A percentile compares a stretch with the other conserved stretches of the same genome.
These are phyloP conservation scores for Caenorhabditis macrosperma DNA, from an alignment of 2,888 invertebrate genomes.

Conservation along the genomic window DNA sequence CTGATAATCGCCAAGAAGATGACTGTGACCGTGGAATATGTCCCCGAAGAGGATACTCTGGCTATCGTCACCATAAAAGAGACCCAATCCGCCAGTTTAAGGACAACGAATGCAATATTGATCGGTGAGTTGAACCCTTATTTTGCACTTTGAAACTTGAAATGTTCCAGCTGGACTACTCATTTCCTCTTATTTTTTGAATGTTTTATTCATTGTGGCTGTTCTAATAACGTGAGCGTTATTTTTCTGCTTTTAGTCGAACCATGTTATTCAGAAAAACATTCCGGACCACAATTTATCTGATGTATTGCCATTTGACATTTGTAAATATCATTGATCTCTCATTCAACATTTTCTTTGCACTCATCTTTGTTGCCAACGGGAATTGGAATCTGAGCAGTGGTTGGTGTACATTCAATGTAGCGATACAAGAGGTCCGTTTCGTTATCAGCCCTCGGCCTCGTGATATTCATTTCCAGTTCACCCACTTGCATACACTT, in stretches of 20 bases:
- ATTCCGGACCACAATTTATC: slow-evolving; percentile 50
- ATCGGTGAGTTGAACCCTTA: slow-evolving; percentile 60
- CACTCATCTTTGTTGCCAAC: slow-evolving; percentile 73
- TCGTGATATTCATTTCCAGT: slow-evolving; percentile 63
- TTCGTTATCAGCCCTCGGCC: neutral
- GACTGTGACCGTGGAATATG: slow-evolving; percentile 68
- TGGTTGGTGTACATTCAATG: slow-evolving; percentile 72
- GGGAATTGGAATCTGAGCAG: slow-evolving; percentile 74
- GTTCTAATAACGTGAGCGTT: slow-evolving; percentile 69
- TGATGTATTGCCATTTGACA: slow-evolving; percentile 61
- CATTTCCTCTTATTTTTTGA: slow-evolving; percentile 70
- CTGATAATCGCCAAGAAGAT: neutral
- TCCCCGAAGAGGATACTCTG: slow-evolving; percentile 71
- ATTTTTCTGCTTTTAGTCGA: neutral
- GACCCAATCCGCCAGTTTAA: slow-evolving; percentile 67
- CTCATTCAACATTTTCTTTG: slow-evolving; percentile 70
- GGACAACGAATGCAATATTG: slow-evolving; percentile 66
- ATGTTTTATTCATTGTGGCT: slow-evolving; percentile 70
- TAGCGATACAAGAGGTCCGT: slow-evolving; percentile 74
- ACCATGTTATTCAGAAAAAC: slow-evolving; percentile 50
- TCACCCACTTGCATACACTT: slow-evolving; percentile 71
- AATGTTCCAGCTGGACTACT: slow-evolving; percentile 65
- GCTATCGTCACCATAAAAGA: slow-evolving; percentile 71
- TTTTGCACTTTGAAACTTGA: neutral
- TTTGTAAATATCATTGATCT: slow-evolving; percentile 61